Conservation (phyloP, 1,140 invertebrate genomes). For the Planococcus citri region DNA sequence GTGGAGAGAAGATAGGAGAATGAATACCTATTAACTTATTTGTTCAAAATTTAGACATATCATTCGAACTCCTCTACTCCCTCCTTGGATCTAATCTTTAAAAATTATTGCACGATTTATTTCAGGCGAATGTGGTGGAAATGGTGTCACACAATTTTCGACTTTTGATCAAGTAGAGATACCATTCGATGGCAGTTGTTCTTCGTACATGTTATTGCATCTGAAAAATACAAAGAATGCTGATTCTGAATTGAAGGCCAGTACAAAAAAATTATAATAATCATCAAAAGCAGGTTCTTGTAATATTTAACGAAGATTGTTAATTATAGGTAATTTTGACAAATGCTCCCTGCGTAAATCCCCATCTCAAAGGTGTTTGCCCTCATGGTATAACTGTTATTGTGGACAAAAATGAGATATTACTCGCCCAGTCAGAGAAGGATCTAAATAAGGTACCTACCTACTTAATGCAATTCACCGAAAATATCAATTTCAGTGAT, state of each 20-base stretch:
- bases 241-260: neutral
- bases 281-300: too few species aligned
- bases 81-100: too few species aligned
- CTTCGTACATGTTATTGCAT: neutral
- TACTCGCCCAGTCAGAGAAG: neutral
- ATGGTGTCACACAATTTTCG: constrained; percentile 54
- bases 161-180: constrained; percentile 61
- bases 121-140: constrained; percentile 49
- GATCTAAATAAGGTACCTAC: neutral
- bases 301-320: neutral
- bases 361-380: neutral
- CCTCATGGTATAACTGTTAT: neutral
- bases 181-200: constrained; percentile 61
- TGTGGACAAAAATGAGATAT: neutral
- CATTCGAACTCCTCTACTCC: too few species aligned
- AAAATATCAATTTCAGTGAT: too few species aligned
- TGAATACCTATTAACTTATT: too few species aligned
- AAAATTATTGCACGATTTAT: neutral
- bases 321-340: neutral
- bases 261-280: too few species aligned
- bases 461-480: too few species aligned
- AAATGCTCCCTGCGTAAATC: neutral
- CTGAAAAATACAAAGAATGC: neutral
- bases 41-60: too few species aligned
- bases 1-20: too few species aligned